These are phyloP conservation scores for Lagocephalus sceleratus DNA, from an alignment of 2,797 vertebrate genomes.

Conservation along the genomic window DNA sequence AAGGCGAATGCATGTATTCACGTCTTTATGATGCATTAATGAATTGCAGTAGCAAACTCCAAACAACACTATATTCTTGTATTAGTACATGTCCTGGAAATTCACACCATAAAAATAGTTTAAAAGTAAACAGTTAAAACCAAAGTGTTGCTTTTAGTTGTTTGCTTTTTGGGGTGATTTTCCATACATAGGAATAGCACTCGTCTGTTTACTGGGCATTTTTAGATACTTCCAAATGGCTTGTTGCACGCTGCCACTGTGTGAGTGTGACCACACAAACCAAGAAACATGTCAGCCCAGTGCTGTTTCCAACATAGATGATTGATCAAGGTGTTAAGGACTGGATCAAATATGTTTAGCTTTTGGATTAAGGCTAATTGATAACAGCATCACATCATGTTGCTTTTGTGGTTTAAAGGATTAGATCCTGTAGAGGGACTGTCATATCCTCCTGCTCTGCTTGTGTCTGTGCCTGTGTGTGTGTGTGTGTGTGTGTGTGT, in stretches of 20 bases:
- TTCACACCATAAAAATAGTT: constrained; percentile 37
- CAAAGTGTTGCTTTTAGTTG: constrained; percentile 30
- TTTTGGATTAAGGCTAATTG: constrained; percentile 55
- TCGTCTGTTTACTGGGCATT: constrained; percentile 24
- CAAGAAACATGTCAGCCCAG: constrained; percentile 3
- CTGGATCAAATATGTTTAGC: constrained; percentile 51
- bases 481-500: constrained; percentile 6
- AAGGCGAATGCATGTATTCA: no score
- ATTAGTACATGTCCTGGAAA: constrained; percentile 23
- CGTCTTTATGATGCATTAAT: no score
- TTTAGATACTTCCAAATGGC: constrained; percentile 28
- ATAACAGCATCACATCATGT: constrained; percentile 51
- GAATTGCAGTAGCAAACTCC: background rate
- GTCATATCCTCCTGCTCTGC: constrained; percentile 36
- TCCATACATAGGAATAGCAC: constrained; percentile 32
- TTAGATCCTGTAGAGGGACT: constrained; percentile 48
- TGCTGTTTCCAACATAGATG: constrained; percentile 21
- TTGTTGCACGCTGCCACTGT: constrained; percentile 6
- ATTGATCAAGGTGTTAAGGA: constrained; percentile 49
- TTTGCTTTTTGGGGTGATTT: constrained; percentile 26
- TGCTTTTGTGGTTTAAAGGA: constrained; percentile 56
- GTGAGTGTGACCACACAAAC: constrained; percentile 13
- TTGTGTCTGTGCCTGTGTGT: constrained; percentile 14
- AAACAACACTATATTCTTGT: constrained; percentile 9
- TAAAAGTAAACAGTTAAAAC: constrained; percentile 39